Percentiles rank a stretch among this genome's conserved stretches.
phyloP scores from a whole-genome alignment of 92 coral and sea anemone genomes.

The Heliopora coerulea region DNA sequence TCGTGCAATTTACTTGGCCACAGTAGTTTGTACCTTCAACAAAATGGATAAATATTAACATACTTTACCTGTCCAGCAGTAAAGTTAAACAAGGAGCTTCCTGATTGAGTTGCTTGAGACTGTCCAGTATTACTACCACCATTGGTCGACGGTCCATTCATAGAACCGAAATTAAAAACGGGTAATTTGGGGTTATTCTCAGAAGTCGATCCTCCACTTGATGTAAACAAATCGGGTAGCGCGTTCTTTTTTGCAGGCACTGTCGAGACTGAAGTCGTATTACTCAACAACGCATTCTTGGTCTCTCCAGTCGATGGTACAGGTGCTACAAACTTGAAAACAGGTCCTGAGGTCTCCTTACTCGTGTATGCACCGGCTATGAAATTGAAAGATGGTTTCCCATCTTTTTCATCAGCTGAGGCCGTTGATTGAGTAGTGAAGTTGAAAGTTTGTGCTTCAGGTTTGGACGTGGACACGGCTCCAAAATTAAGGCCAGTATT shows the following conservation, averaged over 20 bases:
- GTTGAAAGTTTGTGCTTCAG: neutral
- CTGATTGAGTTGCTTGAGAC: neutral
- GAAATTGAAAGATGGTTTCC: conserved; percentile 14
- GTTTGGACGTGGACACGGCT: neutral
- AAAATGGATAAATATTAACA: too few relatives aligned
- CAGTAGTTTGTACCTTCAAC: too few relatives aligned
- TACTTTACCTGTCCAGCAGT: conserved; percentile 21
- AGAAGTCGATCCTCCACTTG: neutral
- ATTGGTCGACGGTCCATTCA: conserved; percentile 16
- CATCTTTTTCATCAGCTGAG: neutral
- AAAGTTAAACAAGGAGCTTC: conserved; percentile 5
- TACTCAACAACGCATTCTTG: neutral
- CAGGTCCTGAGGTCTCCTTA: neutral
- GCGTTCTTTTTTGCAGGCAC: neutral
- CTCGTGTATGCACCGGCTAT: neutral
- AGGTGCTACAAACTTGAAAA: conserved; percentile 28
- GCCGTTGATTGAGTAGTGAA: conserved; percentile 9
- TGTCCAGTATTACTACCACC: neutral
- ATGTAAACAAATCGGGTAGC: neutral
- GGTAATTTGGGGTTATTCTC: neutral
- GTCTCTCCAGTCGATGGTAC: conserved; percentile 11
- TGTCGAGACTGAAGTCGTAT: neutral
- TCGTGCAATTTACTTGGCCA: too few relatives aligned
- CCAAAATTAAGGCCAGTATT: neutral
- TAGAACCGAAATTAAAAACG: conserved; percentile 20